Evolutionary conservation across 1,140 invertebrate species (phyloP).

Genomic region (Drosophila kohkoa): DNA sequence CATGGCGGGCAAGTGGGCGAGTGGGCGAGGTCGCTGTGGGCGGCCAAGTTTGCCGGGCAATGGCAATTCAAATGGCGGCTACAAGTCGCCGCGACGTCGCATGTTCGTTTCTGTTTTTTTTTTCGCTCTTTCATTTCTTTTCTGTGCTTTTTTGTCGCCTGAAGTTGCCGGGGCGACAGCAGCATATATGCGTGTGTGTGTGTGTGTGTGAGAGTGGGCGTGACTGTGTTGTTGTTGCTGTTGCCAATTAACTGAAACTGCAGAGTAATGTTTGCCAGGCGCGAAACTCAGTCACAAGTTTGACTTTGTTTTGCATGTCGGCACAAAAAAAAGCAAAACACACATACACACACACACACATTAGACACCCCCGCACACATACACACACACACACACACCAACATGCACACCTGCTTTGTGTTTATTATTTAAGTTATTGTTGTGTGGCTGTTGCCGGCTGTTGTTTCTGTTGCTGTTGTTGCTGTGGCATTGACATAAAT

Average conservation of each 20-base stretch:
- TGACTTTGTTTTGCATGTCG: constrained; percentile 44
- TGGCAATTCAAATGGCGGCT: constrained; percentile 75
- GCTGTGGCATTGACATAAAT: constrained; percentile 79
- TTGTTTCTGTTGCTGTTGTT: constrained; percentile 55
- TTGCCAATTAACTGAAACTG: constrained; percentile 81
- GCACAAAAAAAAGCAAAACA: constrained; percentile 28
- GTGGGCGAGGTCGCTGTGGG: constrained; percentile 63
- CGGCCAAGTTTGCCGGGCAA: constrained; percentile 38
- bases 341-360: constrained; percentile 3
- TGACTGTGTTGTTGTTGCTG: constrained; percentile 38
- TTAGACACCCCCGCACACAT: not conserved
- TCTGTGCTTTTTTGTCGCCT: constrained; percentile 24
- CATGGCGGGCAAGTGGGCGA: constrained; percentile 19
- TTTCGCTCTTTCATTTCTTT: not conserved
- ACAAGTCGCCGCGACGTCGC: constrained; percentile 71
- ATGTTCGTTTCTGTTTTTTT: constrained; percentile 46
- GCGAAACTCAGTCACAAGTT: constrained; percentile 38
- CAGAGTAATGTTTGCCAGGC: constrained; percentile 75
- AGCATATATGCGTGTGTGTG: constrained; percentile 24
- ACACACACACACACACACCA: constrained; percentile 9
- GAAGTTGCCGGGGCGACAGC: constrained; percentile 19
- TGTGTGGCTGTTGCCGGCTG: constrained; percentile 38
- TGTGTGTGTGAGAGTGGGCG: constrained; percentile 15
- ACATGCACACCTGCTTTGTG: constrained; percentile 2
- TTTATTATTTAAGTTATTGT: constrained; percentile 41